These are phyloP conservation scores for Boloria selene DNA, from an alignment of 2,888 invertebrate genomes.

Conservation along the genomic window DNA sequence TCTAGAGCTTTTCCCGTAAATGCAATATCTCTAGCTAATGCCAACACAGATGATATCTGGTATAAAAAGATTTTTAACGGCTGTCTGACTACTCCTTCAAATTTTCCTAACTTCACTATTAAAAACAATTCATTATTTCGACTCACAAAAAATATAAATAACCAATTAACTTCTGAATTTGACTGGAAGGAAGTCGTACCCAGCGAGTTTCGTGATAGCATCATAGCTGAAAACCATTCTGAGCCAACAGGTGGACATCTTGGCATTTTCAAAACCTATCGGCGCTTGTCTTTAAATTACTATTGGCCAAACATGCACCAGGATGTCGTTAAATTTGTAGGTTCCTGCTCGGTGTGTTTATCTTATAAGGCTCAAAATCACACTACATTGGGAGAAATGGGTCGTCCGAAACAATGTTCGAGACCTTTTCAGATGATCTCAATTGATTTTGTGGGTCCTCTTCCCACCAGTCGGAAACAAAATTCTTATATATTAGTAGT, in stretches of 20 bases:
- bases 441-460: conserved; percentile 38
- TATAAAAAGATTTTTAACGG: no score
- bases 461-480: conserved; percentile 34
- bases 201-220: no score
- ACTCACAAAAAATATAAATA: no score
- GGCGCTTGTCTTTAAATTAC: conserved; percentile 34
- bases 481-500: conserved; percentile 36
- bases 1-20: no score
- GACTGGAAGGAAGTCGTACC: no score
- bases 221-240: no score
- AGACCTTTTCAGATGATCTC: conserved; percentile 38
- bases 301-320: conserved; percentile 39
- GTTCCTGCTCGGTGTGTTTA: conserved; percentile 25
- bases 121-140: no score
- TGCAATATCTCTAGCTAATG: no score
- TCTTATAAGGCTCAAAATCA: conserved; percentile 21
- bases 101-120: no score
- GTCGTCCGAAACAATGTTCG: conserved; percentile 35
- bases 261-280: conserved; percentile 44
- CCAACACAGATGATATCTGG: no score
- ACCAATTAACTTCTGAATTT: no score
- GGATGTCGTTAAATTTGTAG: conserved; percentile 38
- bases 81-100: no score
- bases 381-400: conserved; percentile 34
- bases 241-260: conserved; percentile 40